Base-by-base conservation (phyloP, 2,888 invertebrate species). In the Phengaris alcon region DNA sequence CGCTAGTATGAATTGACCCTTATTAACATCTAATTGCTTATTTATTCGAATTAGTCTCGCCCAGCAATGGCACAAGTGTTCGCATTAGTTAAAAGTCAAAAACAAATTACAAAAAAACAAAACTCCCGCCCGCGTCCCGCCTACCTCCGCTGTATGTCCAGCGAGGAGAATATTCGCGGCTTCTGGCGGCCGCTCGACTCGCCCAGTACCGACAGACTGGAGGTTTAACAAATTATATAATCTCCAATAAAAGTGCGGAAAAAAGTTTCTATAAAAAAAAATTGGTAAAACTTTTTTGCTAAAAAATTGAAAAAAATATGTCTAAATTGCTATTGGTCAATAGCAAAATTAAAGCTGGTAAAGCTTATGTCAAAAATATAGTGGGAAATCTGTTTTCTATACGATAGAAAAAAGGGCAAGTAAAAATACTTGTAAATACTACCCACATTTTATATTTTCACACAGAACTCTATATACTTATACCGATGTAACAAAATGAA, bases 111-210 rank as follows among this genome's bases (percentile, higher is more conserved):
- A 74, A 64, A 77, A 77, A 77, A 73, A 22, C 22, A 22, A 64
- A 75, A 73, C 44, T 13, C 68, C 75, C 70, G 4, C 72, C 73
- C 68, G 54, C 75, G 73, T 54, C 22, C 52, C 79, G 77, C 79
- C 78, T 93, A 93, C 93, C 93, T 93, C 88, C 91, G 86, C 84
- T 91, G 90, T 78, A 93, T 92, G 84, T 93, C 93, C 89, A 93
- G 85, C 79, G 93, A 93, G 83, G 93, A 89, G 88, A 93, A 93
- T 82, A 93, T 93, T 84, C 91, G 91, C 80, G 93, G 93, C 88
- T 93, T 93, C 88, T 89, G 92, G 76, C 91, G 89, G 59, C 90
- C 91, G 68, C 88, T 85, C 74, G 91, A 83, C 80, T 92, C 93
- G 76, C 93, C 93, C 87, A 93, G 84, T 89, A 93, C 92, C 82